phyloP scores from a whole-genome alignment of 1,140 invertebrate species.

The Centruroides sculpturatus region DNA sequence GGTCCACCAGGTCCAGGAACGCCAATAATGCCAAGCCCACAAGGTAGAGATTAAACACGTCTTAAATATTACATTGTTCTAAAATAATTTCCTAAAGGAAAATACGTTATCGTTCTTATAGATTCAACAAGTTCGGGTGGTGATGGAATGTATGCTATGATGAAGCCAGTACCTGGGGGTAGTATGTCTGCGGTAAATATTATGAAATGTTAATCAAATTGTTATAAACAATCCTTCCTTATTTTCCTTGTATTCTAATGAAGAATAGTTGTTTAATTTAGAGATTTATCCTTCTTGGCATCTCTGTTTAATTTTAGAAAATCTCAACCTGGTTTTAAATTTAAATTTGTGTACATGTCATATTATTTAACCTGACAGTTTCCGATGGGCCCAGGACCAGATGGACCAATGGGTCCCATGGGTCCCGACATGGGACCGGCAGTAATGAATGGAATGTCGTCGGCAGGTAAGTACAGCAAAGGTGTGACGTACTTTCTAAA shows the following conservation, averaged over 20 bases:
- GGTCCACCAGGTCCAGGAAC: slow-evolving; percentile 51
- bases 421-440: slow-evolving; percentile 21
- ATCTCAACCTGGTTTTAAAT: too few species aligned
- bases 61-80: neutral
- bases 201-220: neutral
- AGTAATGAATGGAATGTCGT: slow-evolving; percentile 22
- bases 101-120: slow-evolving; percentile 16
- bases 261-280: too few species aligned
- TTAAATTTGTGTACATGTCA: too few species aligned
- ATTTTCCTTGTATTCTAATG: too few species aligned
- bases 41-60: slow-evolving; percentile 39
- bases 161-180: slow-evolving; percentile 77
- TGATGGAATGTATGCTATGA: slow-evolving; percentile 95
- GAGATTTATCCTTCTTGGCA: too few species aligned
- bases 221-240: too few species aligned
- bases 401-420: slow-evolving; percentile 21
- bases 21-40: slow-evolving; percentile 93
- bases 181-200: slow-evolving; percentile 14
- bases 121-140: slow-evolving; percentile 56
- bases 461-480: slow-evolving; percentile 21
- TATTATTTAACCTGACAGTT: slow-evolving; percentile 8
- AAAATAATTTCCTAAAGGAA: neutral
- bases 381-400: slow-evolving; percentile 20
- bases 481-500: neutral
- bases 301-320: too few species aligned